phyloP scores from a whole-genome alignment of 1,140 invertebrate species.

The Trigoniulus corallinus region DNA sequence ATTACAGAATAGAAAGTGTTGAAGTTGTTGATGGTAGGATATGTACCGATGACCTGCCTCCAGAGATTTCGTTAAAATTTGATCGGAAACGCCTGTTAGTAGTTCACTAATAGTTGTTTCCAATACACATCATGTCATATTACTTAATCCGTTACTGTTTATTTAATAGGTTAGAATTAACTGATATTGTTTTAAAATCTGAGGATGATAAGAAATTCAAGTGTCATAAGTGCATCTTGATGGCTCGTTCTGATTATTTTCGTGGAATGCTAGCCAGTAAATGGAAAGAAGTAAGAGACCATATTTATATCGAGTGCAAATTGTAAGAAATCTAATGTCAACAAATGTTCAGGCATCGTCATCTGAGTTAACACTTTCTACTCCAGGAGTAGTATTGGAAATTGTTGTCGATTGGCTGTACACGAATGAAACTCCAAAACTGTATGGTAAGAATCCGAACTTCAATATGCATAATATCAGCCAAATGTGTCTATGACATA shows the following conservation, averaged over 20 bases:
- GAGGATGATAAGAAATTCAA: conserved; percentile 37
- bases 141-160: not conserved
- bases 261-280: conserved; percentile 48
- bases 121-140: too few species aligned
- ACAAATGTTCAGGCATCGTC: conserved; percentile 10
- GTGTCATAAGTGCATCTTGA: conserved; percentile 54
- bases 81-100: not conserved
- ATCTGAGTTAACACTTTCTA: conserved; percentile 12
- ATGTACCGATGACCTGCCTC: not conserved
- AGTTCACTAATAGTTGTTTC: too few species aligned
- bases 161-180: conserved; percentile 29
- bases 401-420: conserved; percentile 48
- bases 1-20: conserved; percentile 20
- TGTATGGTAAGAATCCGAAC: conserved; percentile 15
- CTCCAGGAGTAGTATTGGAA: conserved; percentile 34
- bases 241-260: conserved; percentile 54
- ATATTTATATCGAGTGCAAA: not conserved
- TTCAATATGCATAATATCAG: conserved; percentile 4
- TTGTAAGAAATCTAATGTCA: not conserved
- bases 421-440: conserved; percentile 36
- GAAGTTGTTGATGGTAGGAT: conserved; percentile 17
- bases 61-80: not conserved
- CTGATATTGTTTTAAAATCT: conserved; percentile 39
- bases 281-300: conserved; percentile 43
- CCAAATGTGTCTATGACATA: not conserved